A percentile compares a stretch with the other conserved stretches of the same genome.
These are phyloP conservation scores for Halcyon malimbica DNA, from an alignment of 2,113 vertebrate genomes.

Conservation along the genomic window DNA sequence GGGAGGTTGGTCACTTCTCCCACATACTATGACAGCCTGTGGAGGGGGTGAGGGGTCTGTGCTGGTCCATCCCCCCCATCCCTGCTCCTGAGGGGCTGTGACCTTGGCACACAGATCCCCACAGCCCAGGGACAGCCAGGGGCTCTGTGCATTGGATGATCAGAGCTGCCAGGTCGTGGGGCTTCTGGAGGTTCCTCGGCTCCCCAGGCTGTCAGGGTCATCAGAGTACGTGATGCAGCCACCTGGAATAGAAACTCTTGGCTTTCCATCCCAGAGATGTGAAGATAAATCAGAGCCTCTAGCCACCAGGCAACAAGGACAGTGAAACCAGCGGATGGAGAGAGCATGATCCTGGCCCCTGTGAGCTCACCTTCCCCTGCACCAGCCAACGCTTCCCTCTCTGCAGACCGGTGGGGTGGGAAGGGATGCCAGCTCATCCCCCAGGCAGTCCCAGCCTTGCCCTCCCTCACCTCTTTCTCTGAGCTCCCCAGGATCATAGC, in stretches of 20 bases:
- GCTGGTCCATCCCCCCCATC: not conserved
- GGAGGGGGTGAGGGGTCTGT: fast-evolving
- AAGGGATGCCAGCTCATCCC: not conserved
- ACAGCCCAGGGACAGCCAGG: not conserved
- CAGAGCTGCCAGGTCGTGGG: not conserved
- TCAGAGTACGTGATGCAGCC: fast-evolving
- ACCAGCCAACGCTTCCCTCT: not conserved
- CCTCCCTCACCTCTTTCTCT: not conserved
- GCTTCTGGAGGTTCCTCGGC: not conserved
- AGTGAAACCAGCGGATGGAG: not conserved
- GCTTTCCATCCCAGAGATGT: not conserved
- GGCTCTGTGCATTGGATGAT: not conserved
- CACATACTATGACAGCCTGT: not conserved
- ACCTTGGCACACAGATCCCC: fast-evolving
- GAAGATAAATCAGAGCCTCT: not conserved
- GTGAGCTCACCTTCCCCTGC: not conserved
- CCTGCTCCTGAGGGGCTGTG: not conserved
- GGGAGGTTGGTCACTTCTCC: not conserved
- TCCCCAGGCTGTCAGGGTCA: fast-evolving
- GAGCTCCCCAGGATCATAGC: not conserved
- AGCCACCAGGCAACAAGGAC: fast-evolving
- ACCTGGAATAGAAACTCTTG: not conserved
- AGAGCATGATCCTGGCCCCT: not conserved
- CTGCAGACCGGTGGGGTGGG: not conserved
- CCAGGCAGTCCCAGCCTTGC: not conserved